phyloP scores from a whole-genome alignment of 2,888 invertebrate species.

The Rhimphoctona megacephalus region DNA sequence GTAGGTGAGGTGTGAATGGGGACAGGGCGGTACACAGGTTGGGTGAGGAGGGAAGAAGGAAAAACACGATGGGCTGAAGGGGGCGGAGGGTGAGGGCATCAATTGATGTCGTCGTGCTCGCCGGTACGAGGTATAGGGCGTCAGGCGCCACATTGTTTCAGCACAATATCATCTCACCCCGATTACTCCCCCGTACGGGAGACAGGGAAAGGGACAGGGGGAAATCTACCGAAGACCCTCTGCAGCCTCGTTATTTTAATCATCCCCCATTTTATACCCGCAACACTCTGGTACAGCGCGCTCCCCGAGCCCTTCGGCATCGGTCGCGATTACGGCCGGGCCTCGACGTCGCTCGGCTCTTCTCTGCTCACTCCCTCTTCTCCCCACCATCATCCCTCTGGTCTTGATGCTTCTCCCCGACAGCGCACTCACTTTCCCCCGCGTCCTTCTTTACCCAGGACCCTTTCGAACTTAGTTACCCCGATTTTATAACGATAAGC shows the following conservation, averaged over 20 bases:
- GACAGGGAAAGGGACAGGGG: slow-evolving; percentile 59
- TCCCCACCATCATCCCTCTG: slow-evolving; percentile 3
- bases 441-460: slow-evolving; percentile 43
- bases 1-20: neutral
- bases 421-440: slow-evolving; percentile 22
- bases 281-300: slow-evolving; percentile 73
- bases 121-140: slow-evolving; percentile 76
- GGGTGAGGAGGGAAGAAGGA: slow-evolving; percentile 46
- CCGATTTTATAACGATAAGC: slow-evolving; percentile 76
- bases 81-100: slow-evolving; percentile 72
- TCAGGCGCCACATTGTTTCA: slow-evolving; percentile 82
- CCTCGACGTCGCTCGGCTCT: slow-evolving; percentile 55
- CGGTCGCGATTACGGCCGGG: slow-evolving; percentile 70
- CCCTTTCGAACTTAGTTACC: slow-evolving; percentile 72
- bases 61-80: slow-evolving; percentile 42
- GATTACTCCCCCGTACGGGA: slow-evolving; percentile 52
- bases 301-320: slow-evolving; percentile 71
- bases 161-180: slow-evolving; percentile 78
- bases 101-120: slow-evolving; percentile 81
- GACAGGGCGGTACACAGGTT: slow-evolving; percentile 54
- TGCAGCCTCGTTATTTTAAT: slow-evolving; percentile 83
- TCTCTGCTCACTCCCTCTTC: slow-evolving; percentile 17
- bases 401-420: slow-evolving; percentile 41
- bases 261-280: slow-evolving; percentile 82
- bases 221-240: slow-evolving; percentile 76